phyloP scores from a whole-genome alignment of 1,140 invertebrate species.

The Musca domestica region DNA sequence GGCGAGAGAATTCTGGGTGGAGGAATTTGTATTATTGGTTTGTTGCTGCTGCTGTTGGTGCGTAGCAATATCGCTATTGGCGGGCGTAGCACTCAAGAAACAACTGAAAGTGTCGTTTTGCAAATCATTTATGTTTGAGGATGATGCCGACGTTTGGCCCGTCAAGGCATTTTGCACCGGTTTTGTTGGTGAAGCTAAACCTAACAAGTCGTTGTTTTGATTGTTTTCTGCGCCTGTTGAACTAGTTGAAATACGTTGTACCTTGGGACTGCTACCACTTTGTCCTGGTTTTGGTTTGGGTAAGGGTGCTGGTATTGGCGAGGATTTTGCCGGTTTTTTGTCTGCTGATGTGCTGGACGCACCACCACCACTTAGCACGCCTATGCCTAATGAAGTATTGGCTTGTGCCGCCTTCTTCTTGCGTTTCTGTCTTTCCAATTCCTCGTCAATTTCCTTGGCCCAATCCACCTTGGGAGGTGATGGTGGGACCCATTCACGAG shows the following conservation, averaged over 20 bases:
- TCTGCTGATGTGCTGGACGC: conserved; percentile 39
- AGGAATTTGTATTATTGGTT: conserved; percentile 29
- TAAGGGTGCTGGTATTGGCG: conserved; percentile 54
- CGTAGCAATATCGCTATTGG: conserved; percentile 29
- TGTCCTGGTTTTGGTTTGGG: conserved; percentile 54
- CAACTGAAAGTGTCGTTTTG: conserved; percentile 73
- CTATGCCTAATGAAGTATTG: conserved; percentile 46
- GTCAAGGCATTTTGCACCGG: conserved; percentile 32
- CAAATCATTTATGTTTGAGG: conserved; percentile 55
- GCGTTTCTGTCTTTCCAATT: conserved; percentile 75
- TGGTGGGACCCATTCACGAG: conserved; percentile 91
- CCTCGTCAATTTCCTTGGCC: conserved; percentile 85
- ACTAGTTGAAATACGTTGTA: conserved; percentile 54
- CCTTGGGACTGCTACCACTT: conserved; percentile 68
- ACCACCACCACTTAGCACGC: conserved; percentile 34
- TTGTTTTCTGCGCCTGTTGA: conserved; percentile 53
- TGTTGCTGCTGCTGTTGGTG: conserved; percentile 30
- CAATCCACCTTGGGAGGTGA: conserved; percentile 78
- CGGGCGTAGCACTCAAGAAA: conserved; percentile 70
- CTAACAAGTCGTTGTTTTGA: conserved; percentile 55
- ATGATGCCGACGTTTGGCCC: conserved; percentile 5
- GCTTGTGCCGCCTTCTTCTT: conserved; percentile 68
- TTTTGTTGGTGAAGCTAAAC: conserved; percentile 54
- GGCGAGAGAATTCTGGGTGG: conserved; percentile 57
- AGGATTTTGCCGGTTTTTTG: conserved; percentile 53